Conservation (phyloP, 2,888 invertebrate species). For the Apamea monoglypha region DNA sequence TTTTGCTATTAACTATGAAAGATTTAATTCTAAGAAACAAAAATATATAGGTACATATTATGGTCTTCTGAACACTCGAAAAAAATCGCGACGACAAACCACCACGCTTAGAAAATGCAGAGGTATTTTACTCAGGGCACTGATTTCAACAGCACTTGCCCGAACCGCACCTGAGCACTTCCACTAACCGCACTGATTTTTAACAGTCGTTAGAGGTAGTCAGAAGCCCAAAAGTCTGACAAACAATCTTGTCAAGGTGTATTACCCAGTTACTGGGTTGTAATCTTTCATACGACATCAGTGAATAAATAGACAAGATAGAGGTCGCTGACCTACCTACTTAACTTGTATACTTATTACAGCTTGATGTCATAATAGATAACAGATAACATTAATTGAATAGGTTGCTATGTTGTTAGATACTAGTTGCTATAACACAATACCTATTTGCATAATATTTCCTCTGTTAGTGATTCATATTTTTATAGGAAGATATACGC, state of each 20-base stretch:
- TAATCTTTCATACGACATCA: not conserved
- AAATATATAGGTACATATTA: not conserved
- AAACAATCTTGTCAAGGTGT: too few species aligned
- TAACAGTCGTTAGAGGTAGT: too few species aligned
- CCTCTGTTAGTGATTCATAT: not conserved
- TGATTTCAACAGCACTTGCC: too few species aligned
- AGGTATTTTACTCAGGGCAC: too few species aligned
- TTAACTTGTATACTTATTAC: slow-evolving; percentile 5
- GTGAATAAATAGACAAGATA: not conserved
- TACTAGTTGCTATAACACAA: not conserved
- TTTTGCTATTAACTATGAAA: not conserved
- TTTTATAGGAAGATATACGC: not conserved
- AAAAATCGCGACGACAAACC: not conserved
- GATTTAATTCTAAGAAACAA: not conserved
- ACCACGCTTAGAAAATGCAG: not conserved
- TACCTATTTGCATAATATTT: slow-evolving; percentile 10
- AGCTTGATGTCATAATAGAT: slow-evolving; percentile 24
- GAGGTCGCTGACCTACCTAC: slow-evolving; percentile 17
- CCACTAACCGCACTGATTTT: too few species aligned
- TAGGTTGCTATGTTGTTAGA: slow-evolving; percentile 17
- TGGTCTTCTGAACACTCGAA: not conserved
- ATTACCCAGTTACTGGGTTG: too few species aligned
- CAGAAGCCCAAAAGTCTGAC: too few species aligned
- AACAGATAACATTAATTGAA: slow-evolving; percentile 34
- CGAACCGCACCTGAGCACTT: too few species aligned